Evolutionary conservation across 2,888 invertebrate genomes (phyloP).

Genomic region (Polydrusus pterygomalis): DNA sequence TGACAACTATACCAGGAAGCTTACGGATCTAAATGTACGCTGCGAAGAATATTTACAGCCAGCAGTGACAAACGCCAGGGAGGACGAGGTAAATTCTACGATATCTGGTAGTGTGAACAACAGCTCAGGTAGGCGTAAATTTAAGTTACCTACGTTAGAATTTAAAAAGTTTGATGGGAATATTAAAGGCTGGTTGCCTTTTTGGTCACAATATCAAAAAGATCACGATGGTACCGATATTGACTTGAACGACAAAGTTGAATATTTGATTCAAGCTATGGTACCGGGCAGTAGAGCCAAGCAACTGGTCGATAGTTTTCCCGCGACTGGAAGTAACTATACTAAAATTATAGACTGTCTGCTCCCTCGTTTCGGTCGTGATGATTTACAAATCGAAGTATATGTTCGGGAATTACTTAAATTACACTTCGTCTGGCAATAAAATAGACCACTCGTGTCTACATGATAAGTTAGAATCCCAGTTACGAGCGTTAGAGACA

Average conservation of each 20-base stretch:
- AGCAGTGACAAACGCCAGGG: too few species aligned
- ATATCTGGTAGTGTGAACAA: too few species aligned
- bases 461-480: constrained; percentile 63
- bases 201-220: constrained; percentile 60
- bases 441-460: constrained; percentile 50
- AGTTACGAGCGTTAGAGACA: constrained; percentile 61
- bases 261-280: constrained; percentile 50
- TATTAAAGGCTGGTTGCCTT: constrained; percentile 56
- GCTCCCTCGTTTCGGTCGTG: constrained; percentile 61
- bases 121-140: too few species aligned
- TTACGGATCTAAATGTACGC: too few species aligned
- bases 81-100: too few species aligned
- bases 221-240: constrained; percentile 56
- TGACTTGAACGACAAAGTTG: too few species aligned
- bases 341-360: constrained; percentile 47
- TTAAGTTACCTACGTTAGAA: constrained; percentile 52
- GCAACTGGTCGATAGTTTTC: too few species aligned
- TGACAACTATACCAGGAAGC: too few species aligned
- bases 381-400: constrained; percentile 63
- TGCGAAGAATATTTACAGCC: too few species aligned
- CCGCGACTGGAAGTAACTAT: too few species aligned
- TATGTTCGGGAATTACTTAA: constrained; percentile 61
- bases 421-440: constrained; percentile 52
- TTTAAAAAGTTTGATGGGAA: constrained; percentile 4
- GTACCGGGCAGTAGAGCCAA: too few species aligned